Evolutionary conservation across 1,140 invertebrate species (phyloP), one percentile per base, ranked within the genome.

Genomic region (Apis mellifera): DNA sequence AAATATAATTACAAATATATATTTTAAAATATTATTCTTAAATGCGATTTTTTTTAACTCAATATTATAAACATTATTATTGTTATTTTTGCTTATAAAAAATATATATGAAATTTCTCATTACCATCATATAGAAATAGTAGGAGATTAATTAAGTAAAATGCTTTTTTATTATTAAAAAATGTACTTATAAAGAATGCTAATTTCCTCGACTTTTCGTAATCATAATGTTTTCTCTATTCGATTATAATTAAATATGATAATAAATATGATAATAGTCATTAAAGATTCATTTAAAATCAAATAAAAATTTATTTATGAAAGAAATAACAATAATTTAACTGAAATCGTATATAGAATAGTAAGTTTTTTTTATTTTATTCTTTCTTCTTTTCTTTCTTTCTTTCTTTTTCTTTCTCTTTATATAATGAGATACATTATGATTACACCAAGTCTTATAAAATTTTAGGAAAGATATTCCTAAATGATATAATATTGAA

Each of bases 401-500:
- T 62, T 62, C 0, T 17, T 62, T 62, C 11, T 62, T 15, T 13
- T 62, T 23, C 75, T 70, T 64, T 78, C 57, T 48, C 70, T 85
- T 86, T 84, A 32, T 50, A 54, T 48, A 84, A 78, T 55, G n/a
- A 79, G 23, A 68, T 68, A 83, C 83, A 78, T 86, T 85, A 80
- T 73, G 88, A 89, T 87, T 85, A 83, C 81, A 88, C 81, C 23
- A 75, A 72, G 75, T 82, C 71, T 32, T 50, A 54, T 65, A 76
- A 65, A 83, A 85, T 73, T 89, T 83, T 91, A 83, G 78, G 75
- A 81, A 89, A 89, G 50, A 89, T 87, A 90, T 92, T 91, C 78
- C 76, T 84, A 52, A 88, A 91, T 87, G 85, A 91, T 92, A 85
- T 82, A 90, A 84, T 88, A 88, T 89, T 87, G 78, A 90, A 90